A percentile compares a stretch with the other conserved stretches of the same genome.
Conservation (phyloP, 2,888 invertebrate species). For the Baccha elongata region DNA sequence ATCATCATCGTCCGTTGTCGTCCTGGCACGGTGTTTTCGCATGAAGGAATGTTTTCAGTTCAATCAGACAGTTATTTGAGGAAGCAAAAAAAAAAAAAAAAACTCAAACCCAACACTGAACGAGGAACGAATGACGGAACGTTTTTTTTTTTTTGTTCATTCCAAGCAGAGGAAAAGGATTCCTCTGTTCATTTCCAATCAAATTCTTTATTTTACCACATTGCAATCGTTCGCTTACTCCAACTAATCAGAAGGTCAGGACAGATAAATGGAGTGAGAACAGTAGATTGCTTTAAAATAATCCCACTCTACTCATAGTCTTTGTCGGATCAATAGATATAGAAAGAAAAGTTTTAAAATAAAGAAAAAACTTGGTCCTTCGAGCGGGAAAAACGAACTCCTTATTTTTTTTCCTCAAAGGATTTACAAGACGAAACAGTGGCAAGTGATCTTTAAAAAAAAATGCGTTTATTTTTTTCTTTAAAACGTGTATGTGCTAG, state of each 20-base stretch:
- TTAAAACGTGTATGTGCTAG: not conserved
- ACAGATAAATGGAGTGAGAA: conserved; percentile 11
- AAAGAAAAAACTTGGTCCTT: conserved; percentile 65
- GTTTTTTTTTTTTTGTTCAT: too few relatives aligned
- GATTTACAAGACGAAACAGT: not conserved
- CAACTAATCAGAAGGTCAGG: conserved; percentile 64
- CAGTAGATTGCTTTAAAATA: conserved; percentile 37
- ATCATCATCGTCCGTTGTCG: conserved; percentile 27
- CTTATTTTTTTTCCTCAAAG: conserved; percentile 7
- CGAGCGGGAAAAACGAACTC: conserved; percentile 3
- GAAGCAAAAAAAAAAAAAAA: conserved; percentile 30
- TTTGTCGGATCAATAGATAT: conserved; percentile 1
- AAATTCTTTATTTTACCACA: conserved; percentile 69
- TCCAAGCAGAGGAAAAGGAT: conserved; percentile 42
- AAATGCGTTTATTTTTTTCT: not conserved
- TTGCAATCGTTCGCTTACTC: conserved; percentile 57
- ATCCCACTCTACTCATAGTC: not conserved
- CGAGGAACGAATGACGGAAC: not conserved
- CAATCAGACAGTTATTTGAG: conserved; percentile 72
- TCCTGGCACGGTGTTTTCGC: conserved; percentile 45
- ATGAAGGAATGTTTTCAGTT: conserved; percentile 68
- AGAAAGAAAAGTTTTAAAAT: conserved; percentile 54
- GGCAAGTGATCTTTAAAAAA: conserved; percentile 1
- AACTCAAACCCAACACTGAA: too few relatives aligned
- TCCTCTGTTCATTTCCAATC: conserved; percentile 63